A percentile compares a stretch with the other conserved stretches of the same genome.
Conservation (phyloP, 2,888 invertebrate species). For the Cryptophagus acutangulus region DNA sequence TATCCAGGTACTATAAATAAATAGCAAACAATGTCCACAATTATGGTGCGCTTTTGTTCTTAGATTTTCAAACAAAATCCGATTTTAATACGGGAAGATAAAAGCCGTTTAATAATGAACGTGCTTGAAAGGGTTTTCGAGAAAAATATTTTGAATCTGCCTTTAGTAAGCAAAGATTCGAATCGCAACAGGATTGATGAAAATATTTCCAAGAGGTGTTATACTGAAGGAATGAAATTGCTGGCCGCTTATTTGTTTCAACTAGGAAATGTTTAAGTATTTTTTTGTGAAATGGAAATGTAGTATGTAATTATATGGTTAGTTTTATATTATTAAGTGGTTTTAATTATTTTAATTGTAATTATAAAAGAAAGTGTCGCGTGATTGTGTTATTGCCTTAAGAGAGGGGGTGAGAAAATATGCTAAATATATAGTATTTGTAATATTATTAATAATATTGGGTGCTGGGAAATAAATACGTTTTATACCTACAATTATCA, state of each 20-base stretch:
- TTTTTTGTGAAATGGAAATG: too few relatives aligned
- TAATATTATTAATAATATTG: too few relatives aligned
- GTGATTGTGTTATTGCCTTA: too few relatives aligned
- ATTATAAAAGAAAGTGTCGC: too few relatives aligned
- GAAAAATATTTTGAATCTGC: constrained; percentile 44
- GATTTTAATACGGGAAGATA: constrained; percentile 47
- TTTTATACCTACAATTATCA: too few relatives aligned
- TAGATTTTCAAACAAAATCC: constrained; percentile 49
- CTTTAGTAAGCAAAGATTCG: constrained; percentile 41
- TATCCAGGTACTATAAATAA: constrained; percentile 44
- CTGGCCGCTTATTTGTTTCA: constrained; percentile 30
- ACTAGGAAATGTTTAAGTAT: too few relatives aligned
- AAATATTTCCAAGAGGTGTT: constrained; percentile 44
- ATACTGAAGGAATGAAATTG: constrained; percentile 48
- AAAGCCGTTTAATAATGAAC: constrained; percentile 41
- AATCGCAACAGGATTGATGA: constrained; percentile 43
- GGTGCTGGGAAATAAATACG: too few relatives aligned
- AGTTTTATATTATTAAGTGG: too few relatives aligned
- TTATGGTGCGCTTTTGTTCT: constrained; percentile 11
- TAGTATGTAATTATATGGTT: too few relatives aligned
- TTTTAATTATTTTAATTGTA: too few relatives aligned
- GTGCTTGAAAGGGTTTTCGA: constrained; percentile 44
- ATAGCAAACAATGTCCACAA: not conserved
- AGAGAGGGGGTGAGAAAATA: too few relatives aligned
- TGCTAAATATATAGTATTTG: too few relatives aligned